A percentile compares a stretch with the other conserved stretches of the same genome.
Evolutionary conservation across 2,113 vertebrate genomes (phyloP).

Genomic region (Petaurus breviceps): DNA sequence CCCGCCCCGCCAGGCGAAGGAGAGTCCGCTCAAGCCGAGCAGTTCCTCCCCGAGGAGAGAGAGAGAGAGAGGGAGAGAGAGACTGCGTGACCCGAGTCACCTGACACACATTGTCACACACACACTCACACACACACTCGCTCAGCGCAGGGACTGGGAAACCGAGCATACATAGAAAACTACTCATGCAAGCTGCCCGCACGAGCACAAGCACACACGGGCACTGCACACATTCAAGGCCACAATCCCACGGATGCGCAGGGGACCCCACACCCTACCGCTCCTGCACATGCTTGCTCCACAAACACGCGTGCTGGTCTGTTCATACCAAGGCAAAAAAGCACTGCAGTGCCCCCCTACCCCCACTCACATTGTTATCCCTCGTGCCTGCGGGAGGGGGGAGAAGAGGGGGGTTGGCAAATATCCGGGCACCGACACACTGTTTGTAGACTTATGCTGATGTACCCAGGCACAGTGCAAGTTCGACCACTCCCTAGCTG

Average conservation of each 20-base stretch:
- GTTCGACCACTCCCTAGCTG: not conserved
- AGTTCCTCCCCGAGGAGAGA: conserved; percentile 77
- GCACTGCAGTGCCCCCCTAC: not conserved
- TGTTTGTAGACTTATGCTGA: not conserved
- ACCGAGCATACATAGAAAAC: not conserved
- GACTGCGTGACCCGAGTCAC: conserved; percentile 86
- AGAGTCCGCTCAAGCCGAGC: conserved; percentile 75
- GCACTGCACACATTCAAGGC: not conserved
- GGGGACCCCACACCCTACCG: conserved; percentile 4
- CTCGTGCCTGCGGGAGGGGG: not conserved
- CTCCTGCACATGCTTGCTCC: conserved; percentile 48
- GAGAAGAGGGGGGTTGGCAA: not conserved
- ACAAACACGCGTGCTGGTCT: not conserved
- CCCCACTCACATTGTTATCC: not conserved
- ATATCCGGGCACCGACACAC: not conserved
- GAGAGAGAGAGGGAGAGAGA: conserved; percentile 70
- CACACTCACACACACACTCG: conserved; percentile 44
- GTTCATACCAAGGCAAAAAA: not conserved
- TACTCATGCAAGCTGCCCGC: not conserved
- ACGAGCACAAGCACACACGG: conserved; percentile 30
- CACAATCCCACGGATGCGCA: conserved; percentile 37
- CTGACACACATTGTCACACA: conserved; percentile 82
- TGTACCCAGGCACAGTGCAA: not conserved
- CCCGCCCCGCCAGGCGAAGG: conserved; percentile 64
- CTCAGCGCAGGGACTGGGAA: not conserved